Percentiles rank a stretch among this genome's conserved stretches.
Conservation (phyloP, 2,113 vertebrate genomes). For the Axis porcinus region DNA sequence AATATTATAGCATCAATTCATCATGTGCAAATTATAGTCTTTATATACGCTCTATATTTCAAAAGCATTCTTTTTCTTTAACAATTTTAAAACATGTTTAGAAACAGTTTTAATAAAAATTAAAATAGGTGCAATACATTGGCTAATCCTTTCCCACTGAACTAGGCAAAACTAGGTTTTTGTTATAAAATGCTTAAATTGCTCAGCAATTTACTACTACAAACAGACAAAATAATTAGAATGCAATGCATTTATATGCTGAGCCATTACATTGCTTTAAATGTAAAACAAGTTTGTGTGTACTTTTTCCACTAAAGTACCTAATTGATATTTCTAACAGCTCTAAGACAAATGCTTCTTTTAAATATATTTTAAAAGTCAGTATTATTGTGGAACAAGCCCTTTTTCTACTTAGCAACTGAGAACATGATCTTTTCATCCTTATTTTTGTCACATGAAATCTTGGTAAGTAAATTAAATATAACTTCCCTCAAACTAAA, state of each 20-base stretch:
- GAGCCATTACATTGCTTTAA: constrained; percentile 34
- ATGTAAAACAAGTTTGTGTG: constrained; percentile 67
- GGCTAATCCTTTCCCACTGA: constrained; percentile 55
- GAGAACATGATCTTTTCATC: constrained; percentile 68
- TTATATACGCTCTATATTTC: not conserved
- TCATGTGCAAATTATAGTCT: not conserved
- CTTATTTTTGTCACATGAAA: constrained; percentile 54
- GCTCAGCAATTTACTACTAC: constrained; percentile 57
- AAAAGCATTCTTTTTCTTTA: constrained; percentile 31
- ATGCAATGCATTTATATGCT: constrained; percentile 51
- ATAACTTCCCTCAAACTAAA: constrained; percentile 31
- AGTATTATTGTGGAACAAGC: constrained; percentile 63
- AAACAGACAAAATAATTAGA: constrained; percentile 64
- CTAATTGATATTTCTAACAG: constrained; percentile 61
- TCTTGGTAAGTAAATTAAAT: constrained; percentile 60
- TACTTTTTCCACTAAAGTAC: constrained; percentile 56
- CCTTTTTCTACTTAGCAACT: constrained; percentile 50
- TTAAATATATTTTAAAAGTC: constrained; percentile 72
- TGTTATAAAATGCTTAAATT: constrained; percentile 52
- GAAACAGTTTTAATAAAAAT: constrained; percentile 41
- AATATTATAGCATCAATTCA: not conserved
- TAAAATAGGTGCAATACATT: not conserved
- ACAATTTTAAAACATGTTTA: constrained; percentile 6
- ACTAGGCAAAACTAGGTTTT: constrained; percentile 67
- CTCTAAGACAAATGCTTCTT: constrained; percentile 70